Evolutionary conservation across 2,888 invertebrate species (phyloP), one percentile per base, ranked within the genome.

Genomic region (Bedellia somnulentella): DNA sequence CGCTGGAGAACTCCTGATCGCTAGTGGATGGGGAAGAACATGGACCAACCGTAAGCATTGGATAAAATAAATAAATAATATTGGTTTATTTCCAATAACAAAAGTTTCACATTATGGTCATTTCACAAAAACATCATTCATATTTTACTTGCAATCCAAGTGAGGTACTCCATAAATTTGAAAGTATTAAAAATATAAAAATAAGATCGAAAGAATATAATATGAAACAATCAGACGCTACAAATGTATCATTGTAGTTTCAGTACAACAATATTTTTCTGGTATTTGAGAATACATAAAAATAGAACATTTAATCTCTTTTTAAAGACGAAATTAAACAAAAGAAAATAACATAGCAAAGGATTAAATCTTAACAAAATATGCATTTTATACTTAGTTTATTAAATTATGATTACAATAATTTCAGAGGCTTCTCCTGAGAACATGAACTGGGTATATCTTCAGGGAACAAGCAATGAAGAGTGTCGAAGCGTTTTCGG

Each of bases 21-120:
- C 64, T 29, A 57, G 57, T 22, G 68, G 68, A 1, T 68, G 66
- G 66, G 68, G 68, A 5, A 47, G 47, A 12, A 58, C 52, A 4
- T 63, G 61, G 63, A 58, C 58, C 22, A 24, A 28, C 16, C 36
- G 39, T 38, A 26, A 9, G 16, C 16, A n/a, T 6, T 12, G 3
- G 24, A 3, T 2, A 3, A 11, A 24, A n/a, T n/a, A 18, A 18
- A 18, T 6, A 18, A 18, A 18, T 18, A 18, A n/a, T n/a, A n/a
- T n/a, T n/a, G n/a, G n/a, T n/a, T n/a, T 18, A 18, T 18, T 18
- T 18, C 9, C 18, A 18, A 9, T 5, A 6, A 6, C 9, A 18
- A 9, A 18, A 18, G 5, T 6, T 9, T 9, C 9, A 18, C 18
- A 6, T 18, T 6, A 5, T 18, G 5, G 18, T 6, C 9, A 18